Evolutionary conservation across 2,888 invertebrate genomes (phyloP).

Genomic region (Cerastis leucographa): DNA sequence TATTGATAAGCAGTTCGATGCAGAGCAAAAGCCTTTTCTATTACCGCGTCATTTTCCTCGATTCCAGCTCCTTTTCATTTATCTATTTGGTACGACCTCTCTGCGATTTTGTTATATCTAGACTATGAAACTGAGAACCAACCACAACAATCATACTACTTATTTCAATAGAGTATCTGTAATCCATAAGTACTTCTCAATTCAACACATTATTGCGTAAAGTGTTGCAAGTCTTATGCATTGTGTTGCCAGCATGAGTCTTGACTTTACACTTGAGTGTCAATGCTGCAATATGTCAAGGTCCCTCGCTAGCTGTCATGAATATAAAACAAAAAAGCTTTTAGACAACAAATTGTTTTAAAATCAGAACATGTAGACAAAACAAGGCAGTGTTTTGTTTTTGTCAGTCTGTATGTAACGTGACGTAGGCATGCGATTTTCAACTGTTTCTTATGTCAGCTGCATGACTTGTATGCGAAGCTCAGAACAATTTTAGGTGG

Average conservation of each 20-base stretch:
- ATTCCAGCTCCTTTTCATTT: too few species aligned
- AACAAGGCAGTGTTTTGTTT: constrained; percentile 34
- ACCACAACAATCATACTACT: background rate
- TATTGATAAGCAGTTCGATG: background rate
- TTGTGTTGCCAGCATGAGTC: constrained; percentile 50
- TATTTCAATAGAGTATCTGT: background rate
- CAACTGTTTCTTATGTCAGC: constrained; percentile 12
- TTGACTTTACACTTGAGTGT: constrained; percentile 63
- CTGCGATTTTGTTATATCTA: background rate
- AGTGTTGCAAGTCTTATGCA: constrained; percentile 25
- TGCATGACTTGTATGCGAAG: background rate
- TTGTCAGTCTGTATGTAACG: background rate
- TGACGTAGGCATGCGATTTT: constrained; percentile 27
- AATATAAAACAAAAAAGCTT: constrained; percentile 53
- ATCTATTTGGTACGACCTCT: background rate
- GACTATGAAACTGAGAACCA: background rate
- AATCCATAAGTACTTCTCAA: constrained; percentile 14
- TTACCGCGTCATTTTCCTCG: background rate
- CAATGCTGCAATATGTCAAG: constrained; percentile 66
- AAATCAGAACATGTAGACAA: constrained; percentile 22
- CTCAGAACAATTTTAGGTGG: background rate
- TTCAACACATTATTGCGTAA: constrained; percentile 36
- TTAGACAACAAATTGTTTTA: constrained; percentile 16
- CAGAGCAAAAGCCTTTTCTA: background rate
- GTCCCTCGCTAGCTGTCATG: constrained; percentile 22